phyloP scores from a whole-genome alignment of 1,140 invertebrate species.

The Rhopalosiphum maidis region DNA sequence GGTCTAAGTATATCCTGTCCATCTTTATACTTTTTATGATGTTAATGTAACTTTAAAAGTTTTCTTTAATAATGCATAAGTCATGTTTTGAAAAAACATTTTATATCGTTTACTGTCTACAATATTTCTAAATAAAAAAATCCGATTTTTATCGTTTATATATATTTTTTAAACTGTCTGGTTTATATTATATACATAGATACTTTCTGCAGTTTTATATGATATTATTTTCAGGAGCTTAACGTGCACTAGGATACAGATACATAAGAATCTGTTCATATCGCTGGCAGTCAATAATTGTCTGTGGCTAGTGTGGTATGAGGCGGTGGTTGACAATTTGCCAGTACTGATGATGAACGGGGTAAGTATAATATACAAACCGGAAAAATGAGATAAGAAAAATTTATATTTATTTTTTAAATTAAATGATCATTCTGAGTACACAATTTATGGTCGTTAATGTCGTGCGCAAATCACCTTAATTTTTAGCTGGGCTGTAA shows the following conservation, averaged over 20 bases:
- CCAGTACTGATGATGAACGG: slow-evolving; percentile 63
- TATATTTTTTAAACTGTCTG: too few relatives aligned
- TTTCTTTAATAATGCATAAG: neutral
- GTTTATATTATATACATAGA: neutral
- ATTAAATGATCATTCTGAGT: neutral
- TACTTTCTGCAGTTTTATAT: neutral
- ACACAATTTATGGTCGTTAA: neutral
- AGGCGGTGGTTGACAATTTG: slow-evolving; percentile 63
- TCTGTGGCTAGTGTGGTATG: slow-evolving; percentile 71
- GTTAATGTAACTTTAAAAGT: too few relatives aligned
- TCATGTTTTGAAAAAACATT: neutral
- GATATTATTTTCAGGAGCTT: slow-evolving; percentile 65
- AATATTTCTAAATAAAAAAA: neutral
- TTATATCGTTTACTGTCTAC: neutral
- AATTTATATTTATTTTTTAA: neutral
- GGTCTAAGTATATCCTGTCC: neutral
- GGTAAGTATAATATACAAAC: slow-evolving; percentile 62
- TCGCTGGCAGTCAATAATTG: slow-evolving; percentile 84
- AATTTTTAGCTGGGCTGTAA: slow-evolving; percentile 61
- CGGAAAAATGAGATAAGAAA: neutral
- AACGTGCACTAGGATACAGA: slow-evolving; percentile 83
- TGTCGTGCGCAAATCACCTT: neutral
- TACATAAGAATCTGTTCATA: slow-evolving; percentile 93
- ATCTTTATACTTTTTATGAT: neutral
- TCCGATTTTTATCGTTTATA: neutral